A percentile compares a stretch with the other conserved stretches of the same genome.
These are phyloP conservation scores for Oryzias melastigma DNA, from an alignment of 2,113 vertebrate species.

Conservation along the genomic window DNA sequence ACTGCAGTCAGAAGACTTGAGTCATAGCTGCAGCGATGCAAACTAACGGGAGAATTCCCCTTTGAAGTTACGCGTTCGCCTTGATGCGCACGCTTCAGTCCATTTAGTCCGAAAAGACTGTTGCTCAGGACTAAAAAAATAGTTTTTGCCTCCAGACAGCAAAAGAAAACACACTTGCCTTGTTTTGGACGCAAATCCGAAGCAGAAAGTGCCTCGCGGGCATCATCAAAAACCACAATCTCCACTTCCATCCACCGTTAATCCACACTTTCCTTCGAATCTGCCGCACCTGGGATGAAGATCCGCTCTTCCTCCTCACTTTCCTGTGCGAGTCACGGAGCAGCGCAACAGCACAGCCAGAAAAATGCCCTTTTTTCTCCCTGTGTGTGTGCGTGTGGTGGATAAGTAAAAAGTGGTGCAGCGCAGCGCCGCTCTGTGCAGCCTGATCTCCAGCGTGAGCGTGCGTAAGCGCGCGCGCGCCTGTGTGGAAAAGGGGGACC, in stretches of 20 bases:
- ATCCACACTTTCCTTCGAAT: constrained; percentile 45
- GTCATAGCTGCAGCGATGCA: constrained; percentile 5
- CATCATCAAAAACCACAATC: constrained; percentile 56
- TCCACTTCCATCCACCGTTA: constrained; percentile 40
- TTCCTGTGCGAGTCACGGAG: constrained; percentile 8
- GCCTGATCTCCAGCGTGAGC: constrained; percentile 31
- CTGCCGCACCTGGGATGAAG: constrained; percentile 5
- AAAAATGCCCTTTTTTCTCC: constrained; percentile 33
- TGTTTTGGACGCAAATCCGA: constrained; percentile 44
- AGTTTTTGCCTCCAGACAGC: constrained; percentile 7
- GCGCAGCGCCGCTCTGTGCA: constrained; percentile 49
- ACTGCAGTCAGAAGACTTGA: constrained; percentile 23
- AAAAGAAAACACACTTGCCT: constrained; percentile 62
- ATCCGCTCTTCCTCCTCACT: not conserved
- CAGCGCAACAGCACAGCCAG: constrained; percentile 22
- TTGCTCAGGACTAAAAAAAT: constrained; percentile 21
- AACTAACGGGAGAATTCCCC: too few species aligned
- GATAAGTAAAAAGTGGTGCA: constrained; percentile 62
- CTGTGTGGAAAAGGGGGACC: constrained; percentile 4
- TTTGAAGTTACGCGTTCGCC: constrained; percentile 17
- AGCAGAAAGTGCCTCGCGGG: constrained; percentile 49
- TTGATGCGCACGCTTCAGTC: constrained; percentile 11
- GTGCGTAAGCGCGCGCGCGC: constrained; percentile 25
- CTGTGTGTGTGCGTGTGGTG: not conserved
- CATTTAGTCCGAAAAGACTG: constrained; percentile 16